Evolutionary conservation across 2,113 vertebrate genomes (phyloP), one percentile per base, ranked within the genome.

Genomic region (Hypocryptadius cinnamomeus): DNA sequence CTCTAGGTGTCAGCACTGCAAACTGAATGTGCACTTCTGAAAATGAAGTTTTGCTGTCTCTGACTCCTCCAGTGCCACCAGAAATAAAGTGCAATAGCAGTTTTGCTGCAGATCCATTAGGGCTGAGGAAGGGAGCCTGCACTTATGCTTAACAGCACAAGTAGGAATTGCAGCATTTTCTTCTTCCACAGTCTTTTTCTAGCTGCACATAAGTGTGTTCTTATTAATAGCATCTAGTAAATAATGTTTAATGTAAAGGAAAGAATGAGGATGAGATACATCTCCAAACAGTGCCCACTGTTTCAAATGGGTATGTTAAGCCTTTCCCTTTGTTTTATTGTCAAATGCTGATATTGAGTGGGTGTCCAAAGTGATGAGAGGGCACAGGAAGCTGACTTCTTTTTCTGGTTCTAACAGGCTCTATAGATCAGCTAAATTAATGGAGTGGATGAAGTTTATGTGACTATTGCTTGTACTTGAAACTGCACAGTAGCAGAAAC

Each of bases 1-100:
- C 96, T 96, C 81, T 95, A 96, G 95, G 93, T 96, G 93, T 96
- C 95, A 96, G 91, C 90, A 96, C 94, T 95, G 93, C 79, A 94
- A 96, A 60, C 94, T 70, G 82, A 91, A 93, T 91, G 60, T 40
- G n/a, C 56, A 94, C 72, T 66, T 78, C 72, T 92, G 82, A 20
- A 94, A 94, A 94, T 35, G 47, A 96, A 89, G 85, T 84, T 94
- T 60, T 86, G 76, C 91, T 92, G 54, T 73, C 74, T 89, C 50
- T 20, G 40, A 71, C 61, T 96, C 60, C 78, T 92, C 39, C n/a
- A 30, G 24, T 83, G 85, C 42, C 79, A 94, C 89, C 71, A 91
- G 91, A 70, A 95, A 91, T 83, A 42, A 90, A 80, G 53, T 64
- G 85, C 80, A 71, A n/a, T n/a, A 45, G 76, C 31, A 78, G 51